phyloP scores from a whole-genome alignment of 1,140 invertebrate species.

The Drosophila tropicalis region DNA sequence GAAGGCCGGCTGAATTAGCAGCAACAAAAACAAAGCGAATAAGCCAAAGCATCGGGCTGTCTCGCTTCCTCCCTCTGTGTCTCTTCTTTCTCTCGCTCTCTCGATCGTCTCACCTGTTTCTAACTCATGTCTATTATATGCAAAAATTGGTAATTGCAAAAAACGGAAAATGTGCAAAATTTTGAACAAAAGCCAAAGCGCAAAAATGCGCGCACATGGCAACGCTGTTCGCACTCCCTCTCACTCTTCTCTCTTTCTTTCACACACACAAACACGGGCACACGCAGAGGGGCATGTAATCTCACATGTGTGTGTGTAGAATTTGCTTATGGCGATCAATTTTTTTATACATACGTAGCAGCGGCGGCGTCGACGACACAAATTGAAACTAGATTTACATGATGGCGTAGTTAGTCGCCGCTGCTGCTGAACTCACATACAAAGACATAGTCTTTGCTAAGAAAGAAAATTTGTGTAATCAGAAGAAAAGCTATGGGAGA shows the following conservation, averaged over 20 bases:
- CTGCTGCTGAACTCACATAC: slow-evolving; percentile 32
- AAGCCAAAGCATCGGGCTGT: not conserved
- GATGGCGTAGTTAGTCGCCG: slow-evolving; percentile 66
- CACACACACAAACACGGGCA: slow-evolving; percentile 25
- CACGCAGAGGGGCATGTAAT: slow-evolving; percentile 27
- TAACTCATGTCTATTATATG: slow-evolving; percentile 24
- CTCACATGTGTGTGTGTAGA: slow-evolving; percentile 49
- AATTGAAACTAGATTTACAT: slow-evolving; percentile 79
- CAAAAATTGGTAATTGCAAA: slow-evolving; percentile 43
- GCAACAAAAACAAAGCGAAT: slow-evolving; percentile 1
- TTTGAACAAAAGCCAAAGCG: slow-evolving; percentile 59
- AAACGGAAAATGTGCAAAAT: slow-evolving; percentile 32
- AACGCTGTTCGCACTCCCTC: slow-evolving; percentile 63
- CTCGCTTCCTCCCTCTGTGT: not conserved
- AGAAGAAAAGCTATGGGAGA: slow-evolving; percentile 24
- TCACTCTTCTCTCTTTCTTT: slow-evolving; percentile 22
- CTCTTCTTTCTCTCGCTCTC: not conserved
- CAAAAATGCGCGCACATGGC: slow-evolving; percentile 78
- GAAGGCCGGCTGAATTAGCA: slow-evolving; percentile 60
- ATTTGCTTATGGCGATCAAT: slow-evolving; percentile 81
- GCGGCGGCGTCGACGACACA: slow-evolving; percentile 53
- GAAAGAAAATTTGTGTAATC: slow-evolving; percentile 56
- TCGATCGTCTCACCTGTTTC: slow-evolving; percentile 2
- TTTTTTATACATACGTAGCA: slow-evolving; percentile 54
- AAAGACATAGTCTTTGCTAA: slow-evolving; percentile 26